Evolutionary conservation across 2,888 invertebrate species (phyloP), one percentile per base, ranked within the genome.

Genomic region (Cremastobaeus sp.): DNA sequence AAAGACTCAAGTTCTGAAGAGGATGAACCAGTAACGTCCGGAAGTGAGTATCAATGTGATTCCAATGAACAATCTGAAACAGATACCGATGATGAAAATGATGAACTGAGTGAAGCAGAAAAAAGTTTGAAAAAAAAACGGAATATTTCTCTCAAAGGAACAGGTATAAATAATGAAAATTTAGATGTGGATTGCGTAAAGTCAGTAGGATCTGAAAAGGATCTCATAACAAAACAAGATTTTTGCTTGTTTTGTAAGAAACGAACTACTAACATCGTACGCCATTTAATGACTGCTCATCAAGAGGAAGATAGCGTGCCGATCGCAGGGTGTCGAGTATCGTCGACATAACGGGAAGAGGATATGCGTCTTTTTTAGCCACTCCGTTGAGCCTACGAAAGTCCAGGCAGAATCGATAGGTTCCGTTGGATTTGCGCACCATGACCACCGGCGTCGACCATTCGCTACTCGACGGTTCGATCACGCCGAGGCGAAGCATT

Each of bases 191-290:
- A 25, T 5, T 47, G 47, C 11, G 14, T 47, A 8, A 25, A 28
- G n/a, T 14, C 1, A 1, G 28, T 47, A 1, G 8, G 9, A 1
- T 5, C 25, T 15, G 30, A 47, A 1, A 6, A 47, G 5, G 47
- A 47, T 28, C 1, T 47, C 3, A 2, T 14, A 28, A 15, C 14
- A 1, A 54, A 54, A 14, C 20, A 35, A 48, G 35, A 60, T 34
- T 47, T 47, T 11, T 60, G 60, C 17, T 9, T 47, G 9, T 59
- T 18, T 28, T 59, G 59, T 9, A 32, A 59, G 6, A 59, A 59
- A 35, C 20, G 34, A 9, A 14, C 17, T 8, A 3, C 11, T 6
- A 59, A 59, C 14, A 17, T 59, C 11, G 4, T 15, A 32, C 47
- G 59, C 9, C 59, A 59, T 20, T 47, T 47, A n/a, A 11, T 30